Conservation (phyloP, 2,113 vertebrate species). For the Aplodontia rufa region DNA sequence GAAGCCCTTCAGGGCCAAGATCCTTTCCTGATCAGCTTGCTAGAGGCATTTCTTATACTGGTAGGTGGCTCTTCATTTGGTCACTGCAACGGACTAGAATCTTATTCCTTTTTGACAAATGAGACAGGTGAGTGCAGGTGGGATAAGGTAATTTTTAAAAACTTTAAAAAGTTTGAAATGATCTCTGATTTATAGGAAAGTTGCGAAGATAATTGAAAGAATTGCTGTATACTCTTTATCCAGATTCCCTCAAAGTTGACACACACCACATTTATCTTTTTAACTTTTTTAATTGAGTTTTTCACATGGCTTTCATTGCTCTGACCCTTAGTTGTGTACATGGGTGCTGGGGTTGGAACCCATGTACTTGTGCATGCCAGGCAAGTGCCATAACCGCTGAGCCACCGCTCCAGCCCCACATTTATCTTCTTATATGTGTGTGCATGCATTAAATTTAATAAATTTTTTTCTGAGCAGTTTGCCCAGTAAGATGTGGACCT, state of each 20-base stretch:
- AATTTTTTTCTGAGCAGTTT: background rate
- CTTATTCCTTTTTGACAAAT: background rate
- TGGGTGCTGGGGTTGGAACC: no score
- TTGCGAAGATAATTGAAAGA: background rate
- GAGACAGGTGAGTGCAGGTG: background rate
- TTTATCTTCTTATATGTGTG: background rate
- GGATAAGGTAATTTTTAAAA: constrained; percentile 5
- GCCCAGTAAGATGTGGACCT: background rate
- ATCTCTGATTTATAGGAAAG: background rate
- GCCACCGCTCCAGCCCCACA: no score
- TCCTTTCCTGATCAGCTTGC: background rate
- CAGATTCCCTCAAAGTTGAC: background rate
- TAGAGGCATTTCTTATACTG: background rate
- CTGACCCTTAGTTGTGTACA: no score
- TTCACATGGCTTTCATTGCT: no score
- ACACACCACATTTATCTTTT: background rate
- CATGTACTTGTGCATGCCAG: no score
- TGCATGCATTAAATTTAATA: background rate
- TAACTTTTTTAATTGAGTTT: no score
- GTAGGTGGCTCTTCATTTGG: background rate
- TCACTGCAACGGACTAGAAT: background rate
- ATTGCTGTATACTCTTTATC: background rate
- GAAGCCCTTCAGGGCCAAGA: constrained; percentile 36
- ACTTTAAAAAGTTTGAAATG: background rate
- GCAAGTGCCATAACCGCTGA: no score